phyloP scores from a whole-genome alignment of 1,140 invertebrate species.

The Drosophila pectinifera region DNA sequence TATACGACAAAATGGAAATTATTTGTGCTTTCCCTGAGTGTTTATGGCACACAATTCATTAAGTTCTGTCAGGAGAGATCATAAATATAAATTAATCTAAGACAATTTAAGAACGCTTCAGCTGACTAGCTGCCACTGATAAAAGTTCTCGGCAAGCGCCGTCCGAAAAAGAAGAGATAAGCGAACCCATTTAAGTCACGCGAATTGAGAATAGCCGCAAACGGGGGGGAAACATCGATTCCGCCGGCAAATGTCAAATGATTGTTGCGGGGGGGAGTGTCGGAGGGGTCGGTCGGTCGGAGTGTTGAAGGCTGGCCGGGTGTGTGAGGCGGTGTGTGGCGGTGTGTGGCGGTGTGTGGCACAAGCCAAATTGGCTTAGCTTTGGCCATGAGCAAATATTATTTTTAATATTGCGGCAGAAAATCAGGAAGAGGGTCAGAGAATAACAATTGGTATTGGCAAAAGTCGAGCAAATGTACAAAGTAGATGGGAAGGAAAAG shows the following conservation, averaged over 20 bases:
- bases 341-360: neutral
- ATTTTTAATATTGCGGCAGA: constrained; percentile 62
- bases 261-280: neutral
- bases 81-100: constrained; percentile 52
- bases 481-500: constrained; percentile 26
- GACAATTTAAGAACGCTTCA: constrained; percentile 54
- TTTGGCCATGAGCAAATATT: constrained; percentile 72
- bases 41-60: constrained; percentile 52
- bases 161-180: constrained; percentile 24
- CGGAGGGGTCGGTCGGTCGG: constrained; percentile 1
- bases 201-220: constrained; percentile 21
- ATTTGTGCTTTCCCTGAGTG: constrained; percentile 23
- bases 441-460: constrained; percentile 23
- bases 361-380: constrained; percentile 74
- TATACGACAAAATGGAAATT: constrained; percentile 14
- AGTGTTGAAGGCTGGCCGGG: neutral
- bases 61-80: constrained; percentile 44
- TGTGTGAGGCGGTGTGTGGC: no score
- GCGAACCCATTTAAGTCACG: constrained; percentile 43
- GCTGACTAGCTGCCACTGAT: constrained; percentile 38
- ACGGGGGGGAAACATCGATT: constrained; percentile 40
- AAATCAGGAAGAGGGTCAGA: constrained; percentile 44
- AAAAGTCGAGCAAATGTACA: constrained; percentile 20
- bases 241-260: constrained; percentile 39
- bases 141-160: constrained; percentile 30